These are phyloP conservation scores for Podiceps cristatus DNA, from an alignment of 2,113 vertebrate species.

Conservation along the genomic window DNA sequence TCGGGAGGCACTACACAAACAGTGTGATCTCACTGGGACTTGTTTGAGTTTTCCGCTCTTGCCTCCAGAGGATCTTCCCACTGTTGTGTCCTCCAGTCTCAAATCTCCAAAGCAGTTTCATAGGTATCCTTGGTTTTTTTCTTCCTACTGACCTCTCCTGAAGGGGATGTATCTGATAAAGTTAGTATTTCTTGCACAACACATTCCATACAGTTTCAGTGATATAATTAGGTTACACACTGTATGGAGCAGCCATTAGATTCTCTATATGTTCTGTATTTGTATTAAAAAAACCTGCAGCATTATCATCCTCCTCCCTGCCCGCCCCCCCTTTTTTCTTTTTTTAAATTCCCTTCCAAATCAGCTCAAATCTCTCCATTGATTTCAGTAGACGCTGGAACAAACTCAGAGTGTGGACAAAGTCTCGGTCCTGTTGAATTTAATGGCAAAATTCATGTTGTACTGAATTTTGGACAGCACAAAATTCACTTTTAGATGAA, in stretches of 20 bases:
- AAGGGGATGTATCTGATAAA: neutral
- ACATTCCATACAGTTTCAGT: neutral
- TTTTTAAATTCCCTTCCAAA: neutral
- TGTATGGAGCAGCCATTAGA: neutral
- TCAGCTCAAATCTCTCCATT: neutral
- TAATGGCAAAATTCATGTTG: neutral
- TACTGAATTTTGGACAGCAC: neutral
- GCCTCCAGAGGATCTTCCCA: neutral
- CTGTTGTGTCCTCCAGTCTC: neutral
- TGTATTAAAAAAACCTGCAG: neutral
- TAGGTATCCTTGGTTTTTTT: neutral
- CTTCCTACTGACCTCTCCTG: neutral
- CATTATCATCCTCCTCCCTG: neutral
- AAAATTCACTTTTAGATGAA: neutral
- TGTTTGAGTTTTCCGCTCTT: neutral
- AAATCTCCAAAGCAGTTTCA: neutral
- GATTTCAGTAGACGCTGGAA: neutral
- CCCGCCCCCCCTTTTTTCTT: accelerated
- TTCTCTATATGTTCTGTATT: neutral
- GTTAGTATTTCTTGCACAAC: neutral
- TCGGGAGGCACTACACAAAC: neutral
- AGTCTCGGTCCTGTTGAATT: neutral
- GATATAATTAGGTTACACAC: neutral
- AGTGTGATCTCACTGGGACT: neutral
- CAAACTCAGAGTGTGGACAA: neutral